Conservation (phyloP, 2,797 vertebrate species). For the Onychomys arenicola region DNA sequence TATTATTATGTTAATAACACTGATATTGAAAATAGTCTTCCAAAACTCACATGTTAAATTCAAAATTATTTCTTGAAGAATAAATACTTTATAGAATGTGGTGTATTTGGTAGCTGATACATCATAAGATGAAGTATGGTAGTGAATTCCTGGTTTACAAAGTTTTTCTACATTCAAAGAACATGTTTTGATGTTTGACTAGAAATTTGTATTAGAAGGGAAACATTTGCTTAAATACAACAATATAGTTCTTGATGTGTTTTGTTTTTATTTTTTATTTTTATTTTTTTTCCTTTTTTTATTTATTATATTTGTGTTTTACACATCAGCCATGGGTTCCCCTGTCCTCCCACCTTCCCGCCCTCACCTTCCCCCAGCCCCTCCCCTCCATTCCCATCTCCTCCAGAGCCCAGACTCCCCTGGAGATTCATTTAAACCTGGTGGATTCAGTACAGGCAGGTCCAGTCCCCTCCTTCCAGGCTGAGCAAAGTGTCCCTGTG, state of each 20-base stretch:
- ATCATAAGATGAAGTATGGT: not conserved
- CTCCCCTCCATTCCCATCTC: no score
- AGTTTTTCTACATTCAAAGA: not conserved
- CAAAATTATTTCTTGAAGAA: not conserved
- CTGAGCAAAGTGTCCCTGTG: no score
- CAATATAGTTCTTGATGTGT: not conserved
- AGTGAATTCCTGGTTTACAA: not conserved
- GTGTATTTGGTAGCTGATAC: not conserved
- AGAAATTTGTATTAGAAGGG: not conserved
- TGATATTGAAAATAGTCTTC: not conserved
- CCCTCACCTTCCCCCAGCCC: no score
- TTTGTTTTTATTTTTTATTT: not conserved
- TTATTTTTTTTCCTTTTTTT: conserved; percentile 3
- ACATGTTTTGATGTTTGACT: not conserved
- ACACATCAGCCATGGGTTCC: no score
- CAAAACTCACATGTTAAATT: not conserved
- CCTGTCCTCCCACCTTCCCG: no score
- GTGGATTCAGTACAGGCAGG: no score
- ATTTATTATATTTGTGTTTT: no score
- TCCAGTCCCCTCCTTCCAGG: no score
- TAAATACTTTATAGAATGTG: not conserved
- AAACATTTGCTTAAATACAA: not conserved
- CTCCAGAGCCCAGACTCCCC: no score
- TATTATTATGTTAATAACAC: not conserved
- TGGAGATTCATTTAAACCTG: no score